These are phyloP conservation scores for Prietella phreatophila DNA, from an alignment of 2,113 vertebrate species.

Conservation along the genomic window DNA sequence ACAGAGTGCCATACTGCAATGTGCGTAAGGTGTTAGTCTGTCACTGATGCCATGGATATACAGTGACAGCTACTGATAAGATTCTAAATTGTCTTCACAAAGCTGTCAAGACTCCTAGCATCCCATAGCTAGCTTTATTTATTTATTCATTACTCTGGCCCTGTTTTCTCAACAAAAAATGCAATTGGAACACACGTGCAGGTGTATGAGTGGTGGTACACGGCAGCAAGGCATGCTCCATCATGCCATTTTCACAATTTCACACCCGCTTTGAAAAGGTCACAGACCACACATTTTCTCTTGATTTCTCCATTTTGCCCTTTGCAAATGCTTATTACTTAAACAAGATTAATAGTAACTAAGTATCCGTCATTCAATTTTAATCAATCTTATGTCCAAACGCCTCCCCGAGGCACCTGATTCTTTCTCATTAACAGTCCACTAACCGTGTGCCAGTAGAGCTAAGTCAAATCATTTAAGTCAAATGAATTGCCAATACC, in stretches of 20 bases:
- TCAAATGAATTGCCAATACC: slow-evolving; percentile 66
- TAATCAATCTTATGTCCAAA: slow-evolving; percentile 41
- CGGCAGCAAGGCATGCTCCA: slow-evolving; percentile 8
- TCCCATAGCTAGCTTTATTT: slow-evolving; percentile 28
- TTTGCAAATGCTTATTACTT: slow-evolving; percentile 55
- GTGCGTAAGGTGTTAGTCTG: slow-evolving; percentile 13
- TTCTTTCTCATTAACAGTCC: slow-evolving; percentile 45
- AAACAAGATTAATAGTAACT: slow-evolving; percentile 62
- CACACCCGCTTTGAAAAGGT: slow-evolving; percentile 43
- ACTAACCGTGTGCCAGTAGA: slow-evolving; percentile 57
- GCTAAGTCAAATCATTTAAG: slow-evolving; percentile 70
- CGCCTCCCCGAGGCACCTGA: slow-evolving; percentile 57
- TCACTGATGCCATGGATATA: slow-evolving; percentile 61
- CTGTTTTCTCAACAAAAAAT: not conserved
- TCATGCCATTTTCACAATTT: slow-evolving; percentile 33
- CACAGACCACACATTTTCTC: slow-evolving; percentile 48
- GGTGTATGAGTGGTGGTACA: not conserved
- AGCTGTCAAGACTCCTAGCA: slow-evolving; percentile 55
- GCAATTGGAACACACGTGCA: not conserved
- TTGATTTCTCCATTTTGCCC: slow-evolving; percentile 55
- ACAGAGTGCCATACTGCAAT: slow-evolving; percentile 44
- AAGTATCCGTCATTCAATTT: slow-evolving; percentile 58
- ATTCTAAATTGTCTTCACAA: slow-evolving; percentile 58
- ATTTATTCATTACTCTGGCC: slow-evolving; percentile 1
- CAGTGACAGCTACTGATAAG: slow-evolving; percentile 69